Conservation (phyloP, 1,140 invertebrate species). For the Daktulosphaira vitifoliae region DNA sequence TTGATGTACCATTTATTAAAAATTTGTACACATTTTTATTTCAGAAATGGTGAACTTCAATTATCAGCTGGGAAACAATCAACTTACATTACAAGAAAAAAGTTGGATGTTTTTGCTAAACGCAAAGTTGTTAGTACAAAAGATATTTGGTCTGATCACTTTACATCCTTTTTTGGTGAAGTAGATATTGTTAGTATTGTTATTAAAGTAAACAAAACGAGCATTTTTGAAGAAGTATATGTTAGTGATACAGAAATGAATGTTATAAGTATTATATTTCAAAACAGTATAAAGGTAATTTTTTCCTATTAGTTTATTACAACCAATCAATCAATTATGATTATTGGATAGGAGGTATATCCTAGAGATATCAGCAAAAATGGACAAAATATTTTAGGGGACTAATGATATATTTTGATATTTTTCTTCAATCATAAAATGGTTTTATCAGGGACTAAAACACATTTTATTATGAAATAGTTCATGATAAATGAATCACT, state of each 20-base stretch:
- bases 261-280: constrained; percentile 19
- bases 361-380: too few species aligned
- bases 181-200: constrained; percentile 16
- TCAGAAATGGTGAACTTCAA: constrained; percentile 29
- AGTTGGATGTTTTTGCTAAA: not conserved
- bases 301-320: too few species aligned
- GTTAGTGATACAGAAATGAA: constrained; percentile 25
- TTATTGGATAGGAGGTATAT: too few species aligned
- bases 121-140: not conserved
- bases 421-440: too few species aligned
- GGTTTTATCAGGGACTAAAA: too few species aligned
- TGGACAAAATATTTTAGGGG: too few species aligned
- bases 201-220: not conserved
- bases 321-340: too few species aligned
- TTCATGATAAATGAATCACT: too few species aligned
- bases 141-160: constrained; percentile 3
- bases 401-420: too few species aligned
- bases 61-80: constrained; percentile 17
- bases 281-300: constrained; percentile 16
- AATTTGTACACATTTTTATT: too few species aligned
- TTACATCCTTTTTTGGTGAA: constrained; percentile 10
- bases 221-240: not conserved
- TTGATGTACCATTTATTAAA: too few species aligned
- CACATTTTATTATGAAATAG: too few species aligned
- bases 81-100: not conserved